Percentiles rank a stretch among this genome's conserved stretches.
phyloP scores from a whole-genome alignment of 30 jellyfish, hydroid and myxozoan species.

The Phacellophora camtschatica region DNA sequence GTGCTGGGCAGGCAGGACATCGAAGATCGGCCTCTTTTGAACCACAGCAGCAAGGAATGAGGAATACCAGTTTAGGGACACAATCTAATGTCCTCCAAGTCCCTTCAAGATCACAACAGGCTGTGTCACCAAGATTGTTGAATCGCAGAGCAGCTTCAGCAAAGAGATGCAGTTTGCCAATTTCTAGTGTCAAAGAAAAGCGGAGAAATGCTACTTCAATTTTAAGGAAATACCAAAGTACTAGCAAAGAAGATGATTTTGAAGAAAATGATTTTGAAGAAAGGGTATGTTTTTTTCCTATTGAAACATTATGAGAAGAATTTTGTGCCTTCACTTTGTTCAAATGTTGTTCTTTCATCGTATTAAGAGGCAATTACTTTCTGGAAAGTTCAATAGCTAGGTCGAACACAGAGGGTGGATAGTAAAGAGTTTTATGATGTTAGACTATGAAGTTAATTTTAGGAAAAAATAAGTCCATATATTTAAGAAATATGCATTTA shows the following conservation, averaged over 20 bases:
- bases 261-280: neutral
- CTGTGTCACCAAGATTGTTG: neutral
- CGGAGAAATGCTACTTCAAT: neutral
- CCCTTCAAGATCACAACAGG: conserved; percentile 22
- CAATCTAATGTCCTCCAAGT: neutral
- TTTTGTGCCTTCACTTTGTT: too few species aligned
- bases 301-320: too few species aligned
- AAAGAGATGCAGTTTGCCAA: conserved; percentile 48
- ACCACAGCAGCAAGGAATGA: neutral
- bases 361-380: too few species aligned
- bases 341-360: too few species aligned
- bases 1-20: conserved; percentile 12
- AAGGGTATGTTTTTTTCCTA: neutral
- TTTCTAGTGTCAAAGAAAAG: neutral
- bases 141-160: neutral
- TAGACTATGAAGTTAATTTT: too few species aligned
- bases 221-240: conserved; percentile 9
- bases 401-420: too few species aligned
- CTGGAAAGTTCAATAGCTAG: too few species aligned
- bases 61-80: neutral
- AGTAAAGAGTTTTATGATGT: too few species aligned
- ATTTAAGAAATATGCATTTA: too few species aligned
- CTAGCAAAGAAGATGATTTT: neutral
- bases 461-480: too few species aligned
- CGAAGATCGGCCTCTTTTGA: neutral